Conservation (phyloP, 2,797 vertebrate genomes). For the Luscinia luscinia region DNA sequence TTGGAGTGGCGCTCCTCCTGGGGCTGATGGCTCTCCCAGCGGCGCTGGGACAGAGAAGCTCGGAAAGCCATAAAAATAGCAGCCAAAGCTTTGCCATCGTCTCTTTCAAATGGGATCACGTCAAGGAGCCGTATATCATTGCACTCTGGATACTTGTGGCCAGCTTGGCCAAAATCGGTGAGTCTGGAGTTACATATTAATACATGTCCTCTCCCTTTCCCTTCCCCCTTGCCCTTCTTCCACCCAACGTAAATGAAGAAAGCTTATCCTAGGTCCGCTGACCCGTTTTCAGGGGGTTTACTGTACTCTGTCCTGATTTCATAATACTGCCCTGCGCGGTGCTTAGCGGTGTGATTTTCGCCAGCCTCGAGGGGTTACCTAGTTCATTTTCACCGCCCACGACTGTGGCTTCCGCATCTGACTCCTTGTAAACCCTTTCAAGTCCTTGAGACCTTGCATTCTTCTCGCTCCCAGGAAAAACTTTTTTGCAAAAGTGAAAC, state of each 20-base stretch:
- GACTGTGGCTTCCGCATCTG: not conserved
- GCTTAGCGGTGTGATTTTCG: not conserved
- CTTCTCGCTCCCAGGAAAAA: not conserved
- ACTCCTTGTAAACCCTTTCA: not conserved
- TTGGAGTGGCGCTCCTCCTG: constrained; percentile 12
- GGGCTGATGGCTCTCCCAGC: constrained; percentile 47
- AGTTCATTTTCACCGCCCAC: not conserved
- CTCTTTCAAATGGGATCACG: constrained; percentile 90
- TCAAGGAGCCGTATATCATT: constrained; percentile 88
- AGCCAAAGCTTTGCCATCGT: constrained; percentile 84
- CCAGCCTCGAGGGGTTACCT: not conserved
- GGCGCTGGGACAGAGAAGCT: constrained; percentile 26
- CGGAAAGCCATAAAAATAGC: not conserved
- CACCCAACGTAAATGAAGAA: not conserved
- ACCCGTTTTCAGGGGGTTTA: not conserved
- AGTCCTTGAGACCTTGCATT: not conserved
- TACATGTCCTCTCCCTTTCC: not conserved
- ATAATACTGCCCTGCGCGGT: not conserved
- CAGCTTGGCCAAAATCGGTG: constrained; percentile 94
- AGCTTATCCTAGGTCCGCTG: not conserved
- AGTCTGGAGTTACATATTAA: constrained; percentile 66
- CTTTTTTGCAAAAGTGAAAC: not conserved
- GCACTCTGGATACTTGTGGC: constrained; percentile 91
- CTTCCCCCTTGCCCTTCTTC: not conserved
- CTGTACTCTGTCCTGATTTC: constrained; percentile 49